Evolutionary conservation across 1,140 invertebrate genomes (phyloP), one percentile per base, ranked within the genome.

Genomic region (Apis florea): DNA sequence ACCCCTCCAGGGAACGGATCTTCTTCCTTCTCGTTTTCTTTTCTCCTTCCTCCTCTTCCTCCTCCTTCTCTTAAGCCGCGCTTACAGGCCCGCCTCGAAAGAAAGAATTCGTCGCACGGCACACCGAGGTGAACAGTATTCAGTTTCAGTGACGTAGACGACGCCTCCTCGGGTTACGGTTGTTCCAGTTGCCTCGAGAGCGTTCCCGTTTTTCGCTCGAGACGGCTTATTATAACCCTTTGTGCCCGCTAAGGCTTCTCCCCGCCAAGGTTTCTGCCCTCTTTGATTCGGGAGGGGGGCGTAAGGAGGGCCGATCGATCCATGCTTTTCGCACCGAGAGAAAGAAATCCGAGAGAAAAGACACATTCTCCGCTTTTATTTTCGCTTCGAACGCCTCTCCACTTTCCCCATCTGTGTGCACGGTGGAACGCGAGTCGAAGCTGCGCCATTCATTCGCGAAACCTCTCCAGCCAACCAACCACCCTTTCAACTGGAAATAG

Each of bases 161-260:
- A 24, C 64, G 31, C 4, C 1, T 11, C 21, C 49, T 24, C 49
- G 53, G 53, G 72, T 81, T 81, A 75, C 79, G 40, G 19, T 19
- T 67, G 54, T 47, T 56, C 56, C 63, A 71, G 26, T 5, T 19
- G 56, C 13, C 54, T 64, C 10, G 58, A 63, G 63, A 75, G 24
- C 47, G 71, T 51, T n/a, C 80, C 71, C 72, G 77, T 84, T 83
- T 40, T 71, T 82, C 82, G 84, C 70, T 78, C 73, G 59, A 77
- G 74, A 78, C 82, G 76, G 83, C 83, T 90, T 89, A 89, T 87
- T 86, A 81, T 90, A 89, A 89, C 88, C 88, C 87, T 89, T 85
- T 90, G 83, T 87, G 64, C 56, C 47, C 58, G n/a, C 66, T 53
- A 75, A 24, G 71, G 79, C 54, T 74, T 70, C 75, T 68, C 58